Percentiles rank a stretch among this genome's conserved stretches.
Conservation (phyloP, 92 coral and sea anemone genomes). For the Parazoanthus darwini region DNA sequence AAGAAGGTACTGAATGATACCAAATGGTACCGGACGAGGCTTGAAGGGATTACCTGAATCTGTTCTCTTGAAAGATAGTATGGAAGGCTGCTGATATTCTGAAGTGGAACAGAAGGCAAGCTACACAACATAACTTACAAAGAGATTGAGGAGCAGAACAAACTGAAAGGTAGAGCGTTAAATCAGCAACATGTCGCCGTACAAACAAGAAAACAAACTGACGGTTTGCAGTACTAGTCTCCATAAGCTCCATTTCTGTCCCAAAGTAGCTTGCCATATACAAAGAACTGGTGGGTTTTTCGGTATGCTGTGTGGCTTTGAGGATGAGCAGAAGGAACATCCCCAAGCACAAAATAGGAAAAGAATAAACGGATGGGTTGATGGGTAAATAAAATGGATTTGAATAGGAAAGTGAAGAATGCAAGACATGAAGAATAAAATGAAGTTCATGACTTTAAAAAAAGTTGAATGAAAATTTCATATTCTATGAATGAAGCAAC, state of each 20-base stretch:
- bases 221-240: not conserved
- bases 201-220: not conserved
- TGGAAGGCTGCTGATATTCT: conserved; percentile 35
- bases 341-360: not conserved
- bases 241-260: not conserved
- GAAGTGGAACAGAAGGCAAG: conserved; percentile 26
- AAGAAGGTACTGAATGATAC: not conserved
- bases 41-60: conserved; percentile 18
- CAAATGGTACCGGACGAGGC: not conserved
- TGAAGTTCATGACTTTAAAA: too few relatives aligned
- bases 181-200: not conserved
- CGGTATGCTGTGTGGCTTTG: not conserved
- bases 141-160: not conserved
- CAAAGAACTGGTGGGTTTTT: not conserved
- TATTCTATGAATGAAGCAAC: not conserved
- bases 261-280: not conserved
- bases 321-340: not conserved
- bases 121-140: not conserved
- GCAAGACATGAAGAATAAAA: too few relatives aligned
- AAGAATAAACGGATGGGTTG: not conserved
- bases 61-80: conserved; percentile 22
- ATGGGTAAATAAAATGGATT: not conserved
- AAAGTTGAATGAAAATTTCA: not conserved
- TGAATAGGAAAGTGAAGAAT: too few relatives aligned
- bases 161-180: not conserved